Percentiles rank a stretch among this genome's conserved stretches.
phyloP scores from a whole-genome alignment of 2,113 vertebrate species.

The Plecturocebus donacophilus region DNA sequence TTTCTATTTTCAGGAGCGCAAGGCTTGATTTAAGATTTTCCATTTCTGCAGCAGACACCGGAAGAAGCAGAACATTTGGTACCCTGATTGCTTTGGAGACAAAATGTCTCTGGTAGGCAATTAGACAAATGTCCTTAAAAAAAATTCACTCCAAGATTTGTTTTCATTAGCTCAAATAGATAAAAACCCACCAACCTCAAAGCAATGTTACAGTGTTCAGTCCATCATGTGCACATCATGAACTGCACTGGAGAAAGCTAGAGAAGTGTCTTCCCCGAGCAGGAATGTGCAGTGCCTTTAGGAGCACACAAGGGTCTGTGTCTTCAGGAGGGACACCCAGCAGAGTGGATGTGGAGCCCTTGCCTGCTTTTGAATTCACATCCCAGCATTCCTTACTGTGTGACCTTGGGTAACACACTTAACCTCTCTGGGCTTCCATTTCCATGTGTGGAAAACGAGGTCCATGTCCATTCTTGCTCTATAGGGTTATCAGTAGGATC shows the following conservation, averaged over 20 bases:
- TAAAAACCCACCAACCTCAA: background rate
- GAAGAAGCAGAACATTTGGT: slow-evolving; percentile 64
- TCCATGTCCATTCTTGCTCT: too few species aligned
- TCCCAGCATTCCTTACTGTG: background rate
- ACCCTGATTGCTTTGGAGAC: slow-evolving; percentile 76
- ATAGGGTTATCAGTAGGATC: accelerated
- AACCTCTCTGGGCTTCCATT: background rate
- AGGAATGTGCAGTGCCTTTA: accelerated
- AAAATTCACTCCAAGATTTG: slow-evolving; percentile 70
- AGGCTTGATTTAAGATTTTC: slow-evolving; percentile 76
- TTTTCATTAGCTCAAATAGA: background rate
- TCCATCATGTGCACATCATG: accelerated
- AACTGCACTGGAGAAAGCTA: accelerated
- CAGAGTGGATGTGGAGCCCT: accelerated
- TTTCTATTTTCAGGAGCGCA: slow-evolving; percentile 57
- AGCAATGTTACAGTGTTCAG: accelerated
- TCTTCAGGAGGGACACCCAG: background rate
- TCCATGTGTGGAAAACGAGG: background rate
- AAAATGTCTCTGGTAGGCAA: slow-evolving; percentile 72
- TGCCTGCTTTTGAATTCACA: accelerated
- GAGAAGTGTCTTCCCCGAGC: accelerated
- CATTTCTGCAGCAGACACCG: slow-evolving; percentile 24
- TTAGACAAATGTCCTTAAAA: slow-evolving; percentile 57
- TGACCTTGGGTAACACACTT: background rate
- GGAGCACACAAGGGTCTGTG: accelerated